Evolutionary conservation across 2,113 vertebrate genomes (phyloP), one percentile per base, ranked within the genome.

Genomic region (Hiodon alosoides): DNA sequence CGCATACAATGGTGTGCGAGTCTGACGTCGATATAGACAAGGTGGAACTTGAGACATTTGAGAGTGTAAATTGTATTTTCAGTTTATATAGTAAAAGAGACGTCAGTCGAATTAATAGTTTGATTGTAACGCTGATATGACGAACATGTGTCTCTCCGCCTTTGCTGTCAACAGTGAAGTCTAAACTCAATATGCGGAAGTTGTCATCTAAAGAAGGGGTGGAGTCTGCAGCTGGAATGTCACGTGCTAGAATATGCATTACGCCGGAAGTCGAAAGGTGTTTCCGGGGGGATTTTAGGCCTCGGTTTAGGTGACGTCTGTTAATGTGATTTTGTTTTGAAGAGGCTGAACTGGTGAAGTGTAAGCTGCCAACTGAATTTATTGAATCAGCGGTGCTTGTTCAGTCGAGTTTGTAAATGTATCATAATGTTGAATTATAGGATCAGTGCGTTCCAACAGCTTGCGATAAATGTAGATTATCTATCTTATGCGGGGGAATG

Each of bases 281-380:
- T 8, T 74, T 71, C 70, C 70, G 69, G 76, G 62, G 60, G 14
- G 7, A 58, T 60, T 48, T 67, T 7, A 48, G 70, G 46, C 46
- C 48, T 51, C 17, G 11, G 8, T 77, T 77, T 67, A 48, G 76
- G 46, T 77, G 76, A 77, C 76, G 76, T 77, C 16, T 65, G 14
- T 54, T 72, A 54, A 66, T 76, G 75, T 71, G 61, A 17, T 72
- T 7, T 65, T 65, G 9, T 51, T 2, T 14, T 14, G 14, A 50
- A 48, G 47, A 68, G 9, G 46, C 46, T 8, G 67, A 51, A 13
- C 50, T 68, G 58, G 9, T 59, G 4, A 14, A 59, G 14, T 9
- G 58, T 59, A 59, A 11, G 58, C 3, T 59, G 14, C 58, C 3
- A 9, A 59, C 9, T 59, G 4, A 11, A 59, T 3, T 59, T 59